Percentiles rank a stretch among this genome's conserved stretches.
phyloP scores from a whole-genome alignment of 2,797 vertebrate genomes.

The Pygocentrus nattereri region DNA sequence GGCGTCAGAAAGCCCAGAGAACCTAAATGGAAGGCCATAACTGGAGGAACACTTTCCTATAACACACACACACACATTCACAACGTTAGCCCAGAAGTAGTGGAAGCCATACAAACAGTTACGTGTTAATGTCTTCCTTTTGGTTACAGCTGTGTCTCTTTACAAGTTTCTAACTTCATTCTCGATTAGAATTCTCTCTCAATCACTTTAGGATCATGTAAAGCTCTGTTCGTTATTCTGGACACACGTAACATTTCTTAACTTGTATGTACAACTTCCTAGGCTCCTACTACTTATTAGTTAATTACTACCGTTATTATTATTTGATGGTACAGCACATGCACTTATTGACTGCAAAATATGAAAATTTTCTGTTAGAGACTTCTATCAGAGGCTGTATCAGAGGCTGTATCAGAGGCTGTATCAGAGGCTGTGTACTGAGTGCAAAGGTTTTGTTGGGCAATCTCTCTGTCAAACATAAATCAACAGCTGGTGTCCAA shows the following conservation, averaged over 20 bases:
- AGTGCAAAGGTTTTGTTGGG: neutral
- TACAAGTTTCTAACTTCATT: too few relatives aligned
- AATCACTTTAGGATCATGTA: too few relatives aligned
- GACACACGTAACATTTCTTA: too few relatives aligned
- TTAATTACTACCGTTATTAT: too few relatives aligned
- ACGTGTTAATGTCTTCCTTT: neutral
- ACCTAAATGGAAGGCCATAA: constrained; percentile 86
- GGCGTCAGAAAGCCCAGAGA: constrained; percentile 85
- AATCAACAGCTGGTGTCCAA: neutral
- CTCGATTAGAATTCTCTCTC: too few relatives aligned
- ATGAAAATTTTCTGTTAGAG: constrained; percentile 73
- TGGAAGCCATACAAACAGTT: neutral
- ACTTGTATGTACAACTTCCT: too few relatives aligned
- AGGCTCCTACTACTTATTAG: too few relatives aligned
- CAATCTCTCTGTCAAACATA: neutral
- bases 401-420: too few relatives aligned
- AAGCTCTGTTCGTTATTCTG: too few relatives aligned
- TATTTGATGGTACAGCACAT: too few relatives aligned
- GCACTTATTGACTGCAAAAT: constrained; percentile 65
- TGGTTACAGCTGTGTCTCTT: neutral
- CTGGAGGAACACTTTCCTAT: constrained; percentile 84
- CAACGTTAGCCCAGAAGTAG: neutral
- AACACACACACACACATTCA: constrained; percentile 38
- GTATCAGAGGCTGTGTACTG: neutral
- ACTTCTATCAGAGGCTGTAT: neutral